Conservation (phyloP, 2,888 invertebrate genomes). For the Melangyna quadrimaculata region DNA sequence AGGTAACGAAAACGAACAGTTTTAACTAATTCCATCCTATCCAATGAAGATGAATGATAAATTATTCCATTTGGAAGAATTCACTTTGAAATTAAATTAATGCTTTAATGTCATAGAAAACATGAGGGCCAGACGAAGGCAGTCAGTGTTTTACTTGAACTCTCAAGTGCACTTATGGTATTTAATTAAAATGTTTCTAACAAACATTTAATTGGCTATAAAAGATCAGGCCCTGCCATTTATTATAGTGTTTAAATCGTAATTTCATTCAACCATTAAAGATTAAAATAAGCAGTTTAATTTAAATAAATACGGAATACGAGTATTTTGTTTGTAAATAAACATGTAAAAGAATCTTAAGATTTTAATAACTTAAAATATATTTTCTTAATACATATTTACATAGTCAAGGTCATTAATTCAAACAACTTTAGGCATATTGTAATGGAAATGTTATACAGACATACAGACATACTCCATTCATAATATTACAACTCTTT, state of each 20-base stretch:
- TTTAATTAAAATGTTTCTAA: not conserved
- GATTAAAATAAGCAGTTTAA: not conserved
- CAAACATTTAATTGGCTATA: not conserved
- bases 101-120: not conserved
- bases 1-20: not conserved
- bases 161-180: not conserved
- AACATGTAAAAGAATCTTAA: too few species aligned
- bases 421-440: too few species aligned
- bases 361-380: too few species aligned
- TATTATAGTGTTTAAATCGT: not conserved
- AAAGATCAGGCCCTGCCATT: not conserved
- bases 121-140: too few species aligned
- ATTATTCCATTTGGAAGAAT: slow-evolving; percentile 4
- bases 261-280: not conserved
- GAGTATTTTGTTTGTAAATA: too few species aligned
- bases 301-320: too few species aligned
- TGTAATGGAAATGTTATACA: too few species aligned
- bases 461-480: too few species aligned
- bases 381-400: too few species aligned
- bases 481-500: too few species aligned
- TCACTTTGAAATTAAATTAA: not conserved
- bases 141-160: not conserved
- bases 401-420: too few species aligned
- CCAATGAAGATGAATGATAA: not conserved
- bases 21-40: not conserved